Evolutionary conservation across 2,797 vertebrate genomes (phyloP), one percentile per base, ranked within the genome.

Genomic region (Staurois parvus): DNA sequence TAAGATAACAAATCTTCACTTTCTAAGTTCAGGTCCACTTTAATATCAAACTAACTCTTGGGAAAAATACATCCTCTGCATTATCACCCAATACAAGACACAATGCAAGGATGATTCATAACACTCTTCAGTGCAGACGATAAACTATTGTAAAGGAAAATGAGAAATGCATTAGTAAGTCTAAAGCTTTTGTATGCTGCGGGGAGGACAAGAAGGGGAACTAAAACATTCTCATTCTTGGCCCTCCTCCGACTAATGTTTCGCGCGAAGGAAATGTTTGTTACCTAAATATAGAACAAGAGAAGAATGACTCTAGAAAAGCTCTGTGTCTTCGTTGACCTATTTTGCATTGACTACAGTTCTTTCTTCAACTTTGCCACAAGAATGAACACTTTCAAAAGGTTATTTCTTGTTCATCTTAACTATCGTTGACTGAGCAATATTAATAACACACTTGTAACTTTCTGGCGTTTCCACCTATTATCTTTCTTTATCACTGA

Each of bases 371-470:
- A 76, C 56, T 77, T 77, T 82, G 45, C 67, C 73, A 83, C 68
- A 29, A 79, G 85, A 86, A 72, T 86, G 80, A 66, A 83, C 75
- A 52, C 74, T 66, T 83, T 83, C 70, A 82, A 82, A 75, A 78
- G 79, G 45, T 79, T 73, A 48, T 37, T 85, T 72, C 59, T 56
- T 82, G 34, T 73, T 73, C 83, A 32, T 84, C 76, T 85, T 75
- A 64, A 73, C 52, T 77, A 79, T 42, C 59, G 59, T 37, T 72
- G 76, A 28, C 76, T 79, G 84, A 85, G 62, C 84, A 85, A 79
- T 75, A 79, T 85, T 77, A 74, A 68, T 85, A 85, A 45, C 82
- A 69, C 73, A 29, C 42, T 28, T 21, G 32, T 52, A 45, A 80
- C 26, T 80, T 74, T 52, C 21, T 56, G 26, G 28, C 13, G 3